phyloP scores from a whole-genome alignment of 1,140 invertebrate genomes.

The Goniozus legneri region DNA sequence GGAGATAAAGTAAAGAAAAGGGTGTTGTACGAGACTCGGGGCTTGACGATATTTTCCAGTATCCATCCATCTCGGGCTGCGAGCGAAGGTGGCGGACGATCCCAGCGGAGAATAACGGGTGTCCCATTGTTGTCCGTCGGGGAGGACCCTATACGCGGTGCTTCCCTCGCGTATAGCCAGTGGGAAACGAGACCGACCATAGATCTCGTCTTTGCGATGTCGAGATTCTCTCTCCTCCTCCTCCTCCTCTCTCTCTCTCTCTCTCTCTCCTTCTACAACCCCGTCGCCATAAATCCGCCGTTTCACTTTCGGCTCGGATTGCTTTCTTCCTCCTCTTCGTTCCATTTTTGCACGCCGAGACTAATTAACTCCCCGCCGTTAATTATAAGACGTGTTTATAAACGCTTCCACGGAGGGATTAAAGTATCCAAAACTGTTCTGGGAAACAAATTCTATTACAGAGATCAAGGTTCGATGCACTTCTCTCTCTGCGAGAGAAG shows the following conservation, averaged over 20 bases:
- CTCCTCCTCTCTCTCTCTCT: background rate
- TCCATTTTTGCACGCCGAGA: no score
- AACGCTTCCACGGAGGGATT: background rate
- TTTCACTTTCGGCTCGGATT: conserved; percentile 17
- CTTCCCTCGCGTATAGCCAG: background rate
- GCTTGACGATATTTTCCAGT: background rate
- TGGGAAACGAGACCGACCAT: background rate
- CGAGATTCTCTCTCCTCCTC: background rate
- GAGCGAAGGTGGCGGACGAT: background rate
- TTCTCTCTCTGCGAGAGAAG: background rate
- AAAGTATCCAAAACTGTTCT: background rate
- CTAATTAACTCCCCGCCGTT: conserved; percentile 14
- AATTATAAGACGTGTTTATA: conserved; percentile 5
- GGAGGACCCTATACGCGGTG: background rate
- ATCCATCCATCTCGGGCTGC: background rate
- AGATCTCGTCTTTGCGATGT: background rate
- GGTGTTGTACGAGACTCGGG: no score
- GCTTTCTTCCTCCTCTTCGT: conserved; percentile 11
- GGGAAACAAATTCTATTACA: background rate
- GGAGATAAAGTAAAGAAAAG: no score
- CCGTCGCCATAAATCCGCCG: conserved; percentile 20
- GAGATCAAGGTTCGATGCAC: background rate
- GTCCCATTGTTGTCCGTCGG: background rate
- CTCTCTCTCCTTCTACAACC: background rate
- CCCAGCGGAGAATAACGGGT: background rate